Conservation (phyloP, 2,113 vertebrate genomes). For the Atlantisia rogersi region DNA sequence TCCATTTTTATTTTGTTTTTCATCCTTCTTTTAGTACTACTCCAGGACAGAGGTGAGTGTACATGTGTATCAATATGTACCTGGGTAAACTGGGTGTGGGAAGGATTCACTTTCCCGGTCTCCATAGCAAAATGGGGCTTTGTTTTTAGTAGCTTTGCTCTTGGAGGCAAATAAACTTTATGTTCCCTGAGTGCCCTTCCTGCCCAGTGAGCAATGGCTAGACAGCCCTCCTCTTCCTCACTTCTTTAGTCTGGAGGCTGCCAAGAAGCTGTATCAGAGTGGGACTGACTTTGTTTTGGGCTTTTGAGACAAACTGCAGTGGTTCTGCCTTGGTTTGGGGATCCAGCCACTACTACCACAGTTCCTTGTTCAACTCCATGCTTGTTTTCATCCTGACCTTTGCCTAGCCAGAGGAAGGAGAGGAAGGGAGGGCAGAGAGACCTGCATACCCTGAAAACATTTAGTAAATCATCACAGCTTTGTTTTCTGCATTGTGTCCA, state of each 20-base stretch:
- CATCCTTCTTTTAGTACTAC: not conserved
- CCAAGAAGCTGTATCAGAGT: not conserved
- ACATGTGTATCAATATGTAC: not conserved
- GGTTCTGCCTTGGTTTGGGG: not conserved
- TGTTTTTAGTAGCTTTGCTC: not conserved
- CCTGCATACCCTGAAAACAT: not conserved
- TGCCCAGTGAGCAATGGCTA: not conserved
- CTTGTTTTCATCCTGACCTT: not conserved
- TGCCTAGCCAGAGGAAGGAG: not conserved
- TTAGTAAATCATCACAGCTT: not conserved
- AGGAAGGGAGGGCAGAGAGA: not conserved
- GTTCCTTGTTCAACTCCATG: not conserved
- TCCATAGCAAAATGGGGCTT: not conserved
- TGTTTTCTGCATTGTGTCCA: constrained; percentile 7
- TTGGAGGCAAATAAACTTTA: not conserved
- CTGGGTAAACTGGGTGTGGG: not conserved
- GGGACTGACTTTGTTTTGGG: not conserved
- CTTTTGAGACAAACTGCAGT: not conserved
- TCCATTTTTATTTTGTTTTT: not conserved
- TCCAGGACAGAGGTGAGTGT: not conserved
- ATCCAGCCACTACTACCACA: not conserved
- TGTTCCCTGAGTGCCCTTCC: not conserved
- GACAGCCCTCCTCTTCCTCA: not conserved
- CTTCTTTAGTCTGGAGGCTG: fast-evolving
- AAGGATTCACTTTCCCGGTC: fast-evolving